phyloP scores from a whole-genome alignment of 1,140 invertebrate genomes.

The Pseudoatta argentina region DNA sequence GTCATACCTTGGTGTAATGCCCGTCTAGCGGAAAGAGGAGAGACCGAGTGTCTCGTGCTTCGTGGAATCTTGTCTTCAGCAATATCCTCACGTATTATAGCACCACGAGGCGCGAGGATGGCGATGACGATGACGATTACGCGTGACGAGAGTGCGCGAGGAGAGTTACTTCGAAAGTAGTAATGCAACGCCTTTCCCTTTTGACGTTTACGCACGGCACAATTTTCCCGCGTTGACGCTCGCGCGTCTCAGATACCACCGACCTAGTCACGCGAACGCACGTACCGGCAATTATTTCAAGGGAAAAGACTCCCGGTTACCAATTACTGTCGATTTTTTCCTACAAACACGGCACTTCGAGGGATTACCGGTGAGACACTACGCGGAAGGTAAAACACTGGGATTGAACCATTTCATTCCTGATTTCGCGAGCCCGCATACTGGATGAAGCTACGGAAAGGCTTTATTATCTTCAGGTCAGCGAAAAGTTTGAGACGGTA shows the following conservation, averaged over 20 bases:
- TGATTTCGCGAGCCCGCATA: not conserved
- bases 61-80: conserved; percentile 5
- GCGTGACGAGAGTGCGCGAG: not conserved
- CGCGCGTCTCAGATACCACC: not conserved
- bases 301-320: conserved; percentile 3
- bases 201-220: conserved; percentile 53
- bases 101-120: conserved; percentile 8
- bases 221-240: conserved; percentile 49
- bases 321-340: not conserved
- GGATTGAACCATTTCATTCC: not conserved
- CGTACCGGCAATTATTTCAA: not conserved
- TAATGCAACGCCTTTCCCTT: conserved; percentile 51
- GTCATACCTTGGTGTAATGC: conserved; percentile 18
- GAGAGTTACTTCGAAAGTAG: conserved; percentile 39
- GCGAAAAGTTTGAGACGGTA: not conserved
- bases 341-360: not conserved
- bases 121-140: conserved; percentile 22
- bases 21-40: conserved; percentile 33
- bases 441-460: too few relatives aligned
- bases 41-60: not conserved
- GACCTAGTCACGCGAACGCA: not conserved
- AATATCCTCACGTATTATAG: not conserved
- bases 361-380: conserved; percentile 10
- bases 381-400: not conserved
- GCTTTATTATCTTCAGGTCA: not conserved